Conservation (phyloP, 2,113 vertebrate genomes). For the Gobiocypris rarus region DNA sequence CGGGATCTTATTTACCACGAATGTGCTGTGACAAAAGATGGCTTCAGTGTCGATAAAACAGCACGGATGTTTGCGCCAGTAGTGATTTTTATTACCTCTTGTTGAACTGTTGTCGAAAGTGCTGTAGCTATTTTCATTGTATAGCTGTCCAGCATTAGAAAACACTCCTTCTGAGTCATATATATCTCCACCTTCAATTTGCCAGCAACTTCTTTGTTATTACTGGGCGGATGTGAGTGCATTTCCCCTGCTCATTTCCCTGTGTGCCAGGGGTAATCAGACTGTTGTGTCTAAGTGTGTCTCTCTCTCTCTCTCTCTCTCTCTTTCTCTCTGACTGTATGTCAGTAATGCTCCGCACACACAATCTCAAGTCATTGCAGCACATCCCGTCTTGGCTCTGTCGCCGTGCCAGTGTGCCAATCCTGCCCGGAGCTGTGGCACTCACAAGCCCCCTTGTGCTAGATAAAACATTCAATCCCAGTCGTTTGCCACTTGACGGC, state of each 20-base stretch:
- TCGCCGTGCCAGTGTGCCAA: background rate
- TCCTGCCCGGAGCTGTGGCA: background rate
- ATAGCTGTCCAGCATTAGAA: conserved; percentile 10
- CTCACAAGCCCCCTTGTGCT: background rate
- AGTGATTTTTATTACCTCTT: background rate
- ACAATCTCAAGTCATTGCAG: background rate
- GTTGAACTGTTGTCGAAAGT: background rate
- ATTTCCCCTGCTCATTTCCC: conserved; percentile 32
- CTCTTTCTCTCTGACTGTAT: background rate
- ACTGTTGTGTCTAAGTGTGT: conserved; percentile 30
- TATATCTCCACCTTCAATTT: conserved; percentile 25
- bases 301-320: background rate
- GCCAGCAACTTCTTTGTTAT: conserved; percentile 23
- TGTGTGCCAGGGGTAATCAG: conserved; percentile 27
- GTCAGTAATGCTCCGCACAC: conserved; percentile 16
- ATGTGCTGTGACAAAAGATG: background rate
- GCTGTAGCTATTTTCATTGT: background rate
- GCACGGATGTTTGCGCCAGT: background rate
- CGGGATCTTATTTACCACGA: conserved; percentile 13
- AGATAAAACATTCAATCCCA: background rate
- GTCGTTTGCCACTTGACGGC: background rate
- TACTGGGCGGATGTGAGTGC: conserved; percentile 34
- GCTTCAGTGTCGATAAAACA: background rate
- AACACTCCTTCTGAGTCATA: background rate
- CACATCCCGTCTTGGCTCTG: background rate